phyloP scores from a whole-genome alignment of 2,113 vertebrate species.

The Muscicapa adusta region DNA sequence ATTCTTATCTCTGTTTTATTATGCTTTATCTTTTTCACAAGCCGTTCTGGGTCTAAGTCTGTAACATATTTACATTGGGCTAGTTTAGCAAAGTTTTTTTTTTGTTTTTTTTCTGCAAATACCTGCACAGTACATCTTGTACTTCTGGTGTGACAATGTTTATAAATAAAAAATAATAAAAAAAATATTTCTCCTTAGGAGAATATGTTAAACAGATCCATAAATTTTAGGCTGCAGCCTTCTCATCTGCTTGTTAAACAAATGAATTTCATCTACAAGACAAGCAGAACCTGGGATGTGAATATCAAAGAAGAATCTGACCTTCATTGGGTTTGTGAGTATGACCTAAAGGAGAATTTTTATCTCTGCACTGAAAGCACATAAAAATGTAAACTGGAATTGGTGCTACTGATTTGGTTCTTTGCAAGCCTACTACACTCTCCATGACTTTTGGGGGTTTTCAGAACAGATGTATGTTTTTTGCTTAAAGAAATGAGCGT shows the following conservation, averaged over 20 bases:
- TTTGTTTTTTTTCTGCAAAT: neutral
- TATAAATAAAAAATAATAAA: neutral
- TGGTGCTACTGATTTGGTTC: neutral
- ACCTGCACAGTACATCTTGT: neutral
- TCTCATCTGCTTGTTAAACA: neutral
- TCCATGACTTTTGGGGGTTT: neutral
- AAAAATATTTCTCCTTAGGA: neutral
- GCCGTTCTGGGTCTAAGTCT: neutral
- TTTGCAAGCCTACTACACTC: neutral
- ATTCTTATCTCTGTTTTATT: constrained; percentile 12
- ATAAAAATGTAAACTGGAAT: neutral
- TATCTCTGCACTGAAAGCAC: neutral
- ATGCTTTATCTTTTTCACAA: constrained; percentile 15
- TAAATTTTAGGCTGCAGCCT: neutral
- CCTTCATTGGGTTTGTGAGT: neutral
- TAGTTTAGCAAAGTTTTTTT: neutral
- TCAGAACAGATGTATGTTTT: neutral
- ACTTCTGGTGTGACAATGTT: neutral
- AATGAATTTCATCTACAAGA: neutral
- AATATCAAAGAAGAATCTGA: neutral
- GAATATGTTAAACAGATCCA: neutral
- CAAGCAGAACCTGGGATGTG: neutral
- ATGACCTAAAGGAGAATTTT: neutral
- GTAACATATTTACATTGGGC: neutral
- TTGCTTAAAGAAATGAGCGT: neutral